Conservation (phyloP, 2,888 invertebrate species). For the Phorcus lineatus region DNA sequence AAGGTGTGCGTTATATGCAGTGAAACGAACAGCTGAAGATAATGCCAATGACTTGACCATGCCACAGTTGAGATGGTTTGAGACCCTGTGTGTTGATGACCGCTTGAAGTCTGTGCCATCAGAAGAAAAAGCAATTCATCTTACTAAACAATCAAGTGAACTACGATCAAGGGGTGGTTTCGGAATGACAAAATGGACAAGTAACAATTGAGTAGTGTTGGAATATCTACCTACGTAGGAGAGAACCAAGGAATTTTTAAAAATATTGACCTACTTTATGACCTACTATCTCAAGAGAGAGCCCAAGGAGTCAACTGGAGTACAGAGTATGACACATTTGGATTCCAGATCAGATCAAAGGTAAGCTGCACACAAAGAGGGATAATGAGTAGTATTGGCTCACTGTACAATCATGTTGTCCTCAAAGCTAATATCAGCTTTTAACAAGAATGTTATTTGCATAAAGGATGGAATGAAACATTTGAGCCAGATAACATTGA, state of each 20-base stretch:
- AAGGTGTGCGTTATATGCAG: conserved; percentile 19
- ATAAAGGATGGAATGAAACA: neutral
- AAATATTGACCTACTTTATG: neutral
- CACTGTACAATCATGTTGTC: neutral
- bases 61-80: neutral
- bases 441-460: neutral
- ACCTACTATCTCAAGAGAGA: neutral
- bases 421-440: neutral
- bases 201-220: no score
- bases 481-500: neutral
- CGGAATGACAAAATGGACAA: neutral
- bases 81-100: conserved; percentile 36
- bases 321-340: neutral
- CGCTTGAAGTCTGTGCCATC: conserved; percentile 19
- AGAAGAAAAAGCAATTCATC: neutral
- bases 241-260: neutral
- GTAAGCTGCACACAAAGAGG: neutral
- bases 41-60: neutral
- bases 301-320: neutral
- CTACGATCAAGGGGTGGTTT: neutral
- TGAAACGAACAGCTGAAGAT: conserved; percentile 5
- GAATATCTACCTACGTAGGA: neutral
- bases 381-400: neutral
- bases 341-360: neutral
- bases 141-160: neutral